Evolutionary conservation across 2,888 invertebrate species (phyloP).

Genomic region (Anthoptus insignis): DNA sequence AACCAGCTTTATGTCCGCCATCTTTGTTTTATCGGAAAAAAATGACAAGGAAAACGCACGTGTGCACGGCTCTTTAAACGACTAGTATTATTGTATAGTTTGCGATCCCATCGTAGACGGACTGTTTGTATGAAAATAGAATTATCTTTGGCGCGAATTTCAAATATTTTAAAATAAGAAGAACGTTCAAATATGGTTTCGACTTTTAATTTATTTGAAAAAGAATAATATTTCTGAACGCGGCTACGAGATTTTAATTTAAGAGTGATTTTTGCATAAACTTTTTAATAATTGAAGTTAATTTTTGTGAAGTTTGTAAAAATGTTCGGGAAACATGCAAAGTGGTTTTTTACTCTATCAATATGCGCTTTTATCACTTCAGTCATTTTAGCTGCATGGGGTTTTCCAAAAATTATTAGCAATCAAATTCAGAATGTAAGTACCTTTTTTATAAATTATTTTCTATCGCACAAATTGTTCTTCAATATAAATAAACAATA

Average conservation of each 20-base stretch:
- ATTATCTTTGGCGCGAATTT: neutral
- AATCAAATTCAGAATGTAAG: constrained; percentile 81
- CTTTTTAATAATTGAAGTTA: neutral
- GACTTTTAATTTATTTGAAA: neutral
- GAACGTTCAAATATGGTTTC: neutral
- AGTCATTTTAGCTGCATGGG: constrained; percentile 78
- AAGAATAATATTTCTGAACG: neutral
- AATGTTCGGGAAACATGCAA: constrained; percentile 73
- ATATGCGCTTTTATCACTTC: constrained; percentile 69
- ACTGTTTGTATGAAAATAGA: constrained; percentile 31
- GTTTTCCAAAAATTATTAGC: constrained; percentile 78
- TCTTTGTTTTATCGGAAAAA: constrained; percentile 39
- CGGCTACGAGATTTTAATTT: neutral
- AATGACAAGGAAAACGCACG: constrained; percentile 52
- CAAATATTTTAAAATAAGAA: neutral
- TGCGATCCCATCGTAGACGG: constrained; percentile 51
- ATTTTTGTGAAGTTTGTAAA: constrained; percentile 38
- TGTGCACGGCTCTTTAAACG: constrained; percentile 44
- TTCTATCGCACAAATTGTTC: too few relatives aligned
- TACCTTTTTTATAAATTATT: too few relatives aligned
- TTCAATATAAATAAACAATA: too few relatives aligned
- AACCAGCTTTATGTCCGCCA: constrained; percentile 35
- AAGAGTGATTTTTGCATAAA: neutral
- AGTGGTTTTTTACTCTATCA: constrained; percentile 67
- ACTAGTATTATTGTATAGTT: constrained; percentile 51